phyloP scores from a whole-genome alignment of 2,113 vertebrate genomes.

The Ceyx cyanopectus region DNA sequence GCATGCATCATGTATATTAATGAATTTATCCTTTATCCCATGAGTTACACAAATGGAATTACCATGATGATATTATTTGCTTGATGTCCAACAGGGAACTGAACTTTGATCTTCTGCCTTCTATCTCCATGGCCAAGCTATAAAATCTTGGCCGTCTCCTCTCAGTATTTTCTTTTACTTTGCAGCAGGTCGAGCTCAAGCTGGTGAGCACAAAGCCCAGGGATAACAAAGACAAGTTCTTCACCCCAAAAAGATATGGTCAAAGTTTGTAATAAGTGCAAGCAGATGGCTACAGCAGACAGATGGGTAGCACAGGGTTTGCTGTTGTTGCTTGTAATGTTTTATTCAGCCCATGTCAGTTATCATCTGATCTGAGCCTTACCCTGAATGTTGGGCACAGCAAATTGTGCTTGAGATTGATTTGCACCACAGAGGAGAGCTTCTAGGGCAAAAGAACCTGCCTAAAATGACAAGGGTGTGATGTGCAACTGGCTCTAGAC shows the following conservation, averaged over 20 bases:
- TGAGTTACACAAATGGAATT: background rate
- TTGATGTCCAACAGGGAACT: background rate
- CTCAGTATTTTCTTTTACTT: background rate
- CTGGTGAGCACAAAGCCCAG: background rate
- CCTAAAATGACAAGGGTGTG: background rate
- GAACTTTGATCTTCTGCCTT: background rate
- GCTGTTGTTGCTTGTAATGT: background rate
- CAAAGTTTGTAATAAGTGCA: background rate
- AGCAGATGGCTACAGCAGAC: background rate
- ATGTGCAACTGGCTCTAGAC: background rate
- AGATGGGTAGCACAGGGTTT: background rate
- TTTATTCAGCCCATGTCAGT: background rate
- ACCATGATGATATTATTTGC: background rate
- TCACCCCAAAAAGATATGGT: background rate
- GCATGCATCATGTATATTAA: background rate
- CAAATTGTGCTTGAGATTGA: background rate
- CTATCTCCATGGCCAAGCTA: accelerated
- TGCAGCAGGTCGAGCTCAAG: background rate
- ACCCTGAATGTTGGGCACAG: background rate
- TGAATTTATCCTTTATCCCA: background rate
- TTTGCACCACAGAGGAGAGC: background rate
- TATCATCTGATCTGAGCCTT: background rate
- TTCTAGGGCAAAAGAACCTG: background rate
- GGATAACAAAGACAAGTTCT: background rate
- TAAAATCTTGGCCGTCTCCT: background rate